A percentile compares a stretch with the other conserved stretches of the same genome.
Conservation (phyloP, 2,113 vertebrate genomes). For the Hystrix brachyura region DNA sequence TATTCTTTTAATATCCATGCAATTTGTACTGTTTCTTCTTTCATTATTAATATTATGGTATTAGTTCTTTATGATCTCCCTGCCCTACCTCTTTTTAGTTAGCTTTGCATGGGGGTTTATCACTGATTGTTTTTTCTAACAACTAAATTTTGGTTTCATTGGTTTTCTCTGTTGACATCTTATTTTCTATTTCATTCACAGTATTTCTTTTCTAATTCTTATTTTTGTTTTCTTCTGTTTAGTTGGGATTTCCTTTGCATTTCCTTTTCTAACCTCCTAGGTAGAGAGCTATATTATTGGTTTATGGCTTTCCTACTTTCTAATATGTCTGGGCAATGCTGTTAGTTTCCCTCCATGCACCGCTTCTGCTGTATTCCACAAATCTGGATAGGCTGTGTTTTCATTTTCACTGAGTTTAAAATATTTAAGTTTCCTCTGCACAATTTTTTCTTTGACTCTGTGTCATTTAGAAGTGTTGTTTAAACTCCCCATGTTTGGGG, state of each 20-base stretch:
- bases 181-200: neutral
- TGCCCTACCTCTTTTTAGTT: too few relatives aligned
- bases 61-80: too few relatives aligned
- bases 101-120: too few relatives aligned
- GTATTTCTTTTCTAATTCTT: neutral
- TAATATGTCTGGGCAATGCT: fast-evolving
- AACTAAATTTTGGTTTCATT: neutral
- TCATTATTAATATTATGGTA: neutral
- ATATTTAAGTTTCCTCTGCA: neutral
- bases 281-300: neutral
- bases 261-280: neutral
- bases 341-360: too few relatives aligned
- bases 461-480: neutral
- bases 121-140: neutral
- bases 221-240: neutral
- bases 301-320: neutral
- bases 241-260: neutral
- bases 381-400: neutral
- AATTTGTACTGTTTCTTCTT: neutral
- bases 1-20: neutral
- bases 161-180: neutral
- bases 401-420: neutral
- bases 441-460: neutral
- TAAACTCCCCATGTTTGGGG: neutral
- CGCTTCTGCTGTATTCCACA: neutral